Evolutionary conservation across 1,140 invertebrate species (phyloP).

Genomic region (Pteromalus puparum): DNA sequence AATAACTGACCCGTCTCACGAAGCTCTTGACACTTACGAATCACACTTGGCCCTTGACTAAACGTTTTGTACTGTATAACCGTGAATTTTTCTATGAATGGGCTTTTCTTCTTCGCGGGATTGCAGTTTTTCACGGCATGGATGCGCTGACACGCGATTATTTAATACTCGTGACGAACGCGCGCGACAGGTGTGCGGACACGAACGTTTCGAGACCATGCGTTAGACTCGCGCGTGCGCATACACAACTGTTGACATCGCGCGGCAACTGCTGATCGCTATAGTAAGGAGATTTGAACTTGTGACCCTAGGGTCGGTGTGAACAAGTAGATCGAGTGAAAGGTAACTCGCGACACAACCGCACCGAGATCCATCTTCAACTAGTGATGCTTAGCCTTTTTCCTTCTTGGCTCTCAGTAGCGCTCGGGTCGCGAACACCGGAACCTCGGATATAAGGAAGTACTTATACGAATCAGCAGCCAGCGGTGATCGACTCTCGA

Average conservation of each 20-base stretch:
- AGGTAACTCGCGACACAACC: neutral
- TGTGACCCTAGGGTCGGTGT: neutral
- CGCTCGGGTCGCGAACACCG: neutral
- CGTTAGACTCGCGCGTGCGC: too few species aligned
- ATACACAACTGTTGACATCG: too few species aligned
- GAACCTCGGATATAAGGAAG: neutral
- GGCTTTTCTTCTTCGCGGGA: constrained; percentile 32
- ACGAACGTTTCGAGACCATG: too few species aligned
- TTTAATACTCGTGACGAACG: too few species aligned
- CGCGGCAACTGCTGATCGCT: neutral
- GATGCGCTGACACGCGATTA: neutral
- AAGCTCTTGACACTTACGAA: constrained; percentile 16
- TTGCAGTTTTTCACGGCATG: neutral
- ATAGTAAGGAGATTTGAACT: neutral
- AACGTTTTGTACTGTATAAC: constrained; percentile 20
- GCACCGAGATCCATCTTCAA: constrained; percentile 13
- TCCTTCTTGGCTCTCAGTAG: neutral
- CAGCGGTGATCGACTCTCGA: too few species aligned
- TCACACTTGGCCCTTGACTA: constrained; percentile 16
- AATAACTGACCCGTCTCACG: neutral
- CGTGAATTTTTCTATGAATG: constrained; percentile 35
- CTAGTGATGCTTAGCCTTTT: constrained; percentile 24
- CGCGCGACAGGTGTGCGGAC: too few species aligned
- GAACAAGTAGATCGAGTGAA: neutral
- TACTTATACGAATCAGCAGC: too few species aligned